Evolutionary conservation across 2,888 invertebrate species (phyloP).

Genomic region (Andrena chrysosceles): DNA sequence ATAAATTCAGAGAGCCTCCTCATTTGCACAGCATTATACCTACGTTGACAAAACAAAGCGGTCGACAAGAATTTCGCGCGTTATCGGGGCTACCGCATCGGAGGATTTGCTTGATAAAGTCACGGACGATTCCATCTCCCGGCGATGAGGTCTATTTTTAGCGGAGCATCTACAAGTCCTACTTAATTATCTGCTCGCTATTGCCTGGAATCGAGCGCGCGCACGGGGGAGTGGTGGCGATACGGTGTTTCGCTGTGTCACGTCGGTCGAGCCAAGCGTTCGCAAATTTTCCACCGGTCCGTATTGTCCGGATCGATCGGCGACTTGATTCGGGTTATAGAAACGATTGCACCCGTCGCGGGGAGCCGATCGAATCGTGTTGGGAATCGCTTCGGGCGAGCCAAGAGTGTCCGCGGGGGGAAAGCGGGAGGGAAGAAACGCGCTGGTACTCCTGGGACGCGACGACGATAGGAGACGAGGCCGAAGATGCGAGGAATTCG

Average conservation of each 20-base stretch:
- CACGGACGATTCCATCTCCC: slow-evolving; percentile 32
- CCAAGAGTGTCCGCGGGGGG: slow-evolving; percentile 27
- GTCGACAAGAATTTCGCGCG: neutral
- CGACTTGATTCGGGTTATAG: slow-evolving; percentile 19
- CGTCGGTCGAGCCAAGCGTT: neutral
- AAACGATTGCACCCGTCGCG: slow-evolving; percentile 22
- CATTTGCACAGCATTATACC: neutral
- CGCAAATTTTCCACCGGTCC: neutral
- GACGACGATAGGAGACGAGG: slow-evolving; percentile 16
- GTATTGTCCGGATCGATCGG: neutral
- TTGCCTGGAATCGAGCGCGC: slow-evolving; percentile 27
- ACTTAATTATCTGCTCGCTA: slow-evolving; percentile 53
- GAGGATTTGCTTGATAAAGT: slow-evolving; percentile 31
- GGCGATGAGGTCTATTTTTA: slow-evolving; percentile 45
- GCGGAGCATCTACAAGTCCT: slow-evolving; percentile 48
- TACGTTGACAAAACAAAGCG: neutral
- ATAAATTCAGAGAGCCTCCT: neutral
- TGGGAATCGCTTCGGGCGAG: slow-evolving; percentile 45
- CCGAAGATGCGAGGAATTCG: slow-evolving; percentile 53
- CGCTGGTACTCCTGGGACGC: neutral
- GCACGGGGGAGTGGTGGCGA: slow-evolving; percentile 19
- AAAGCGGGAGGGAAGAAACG: slow-evolving; percentile 20
- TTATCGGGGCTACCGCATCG: neutral
- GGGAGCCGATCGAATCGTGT: slow-evolving; percentile 45
- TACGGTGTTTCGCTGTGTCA: slow-evolving; percentile 18